Evolutionary conservation across 2,888 invertebrate genomes (phyloP).

Genomic region (Pachliopta kotzebuea): DNA sequence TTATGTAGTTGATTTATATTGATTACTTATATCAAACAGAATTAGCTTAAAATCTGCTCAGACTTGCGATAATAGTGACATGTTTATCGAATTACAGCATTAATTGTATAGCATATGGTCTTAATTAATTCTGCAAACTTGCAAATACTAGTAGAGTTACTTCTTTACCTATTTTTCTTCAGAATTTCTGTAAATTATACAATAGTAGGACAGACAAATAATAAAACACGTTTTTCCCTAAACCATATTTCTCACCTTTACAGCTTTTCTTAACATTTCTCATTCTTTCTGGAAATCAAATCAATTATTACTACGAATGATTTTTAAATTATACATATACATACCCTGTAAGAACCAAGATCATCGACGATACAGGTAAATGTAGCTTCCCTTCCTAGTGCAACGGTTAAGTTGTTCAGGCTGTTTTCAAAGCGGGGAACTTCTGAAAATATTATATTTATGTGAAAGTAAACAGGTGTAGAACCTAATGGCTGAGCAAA

Average conservation of each 20-base stretch:
- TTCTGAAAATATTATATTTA: conserved; percentile 50
- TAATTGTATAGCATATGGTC: not conserved
- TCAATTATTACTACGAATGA: not conserved
- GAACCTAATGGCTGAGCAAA: not conserved
- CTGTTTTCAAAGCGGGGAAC: conserved; percentile 89
- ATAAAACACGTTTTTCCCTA: no score
- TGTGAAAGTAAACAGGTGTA: not conserved
- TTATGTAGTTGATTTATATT: no score
- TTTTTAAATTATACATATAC: conserved; percentile 52
- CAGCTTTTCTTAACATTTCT: not conserved
- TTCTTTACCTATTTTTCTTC: no score
- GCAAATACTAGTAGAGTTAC: no score
- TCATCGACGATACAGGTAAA: conserved; percentile 93
- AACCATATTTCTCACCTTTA: not conserved
- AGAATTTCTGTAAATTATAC: no score
- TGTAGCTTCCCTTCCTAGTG: conserved; percentile 89
- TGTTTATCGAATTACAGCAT: not conserved
- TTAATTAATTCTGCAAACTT: not conserved
- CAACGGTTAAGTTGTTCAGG: conserved; percentile 90
- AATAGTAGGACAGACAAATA: no score
- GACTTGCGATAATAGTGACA: no score
- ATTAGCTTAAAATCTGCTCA: no score
- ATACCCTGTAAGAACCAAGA: conserved; percentile 87
- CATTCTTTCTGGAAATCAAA: not conserved
- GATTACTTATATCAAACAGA: no score